Base-by-base conservation (phyloP, 2,113 vertebrate genomes). In the Callospermophilus lateralis region DNA sequence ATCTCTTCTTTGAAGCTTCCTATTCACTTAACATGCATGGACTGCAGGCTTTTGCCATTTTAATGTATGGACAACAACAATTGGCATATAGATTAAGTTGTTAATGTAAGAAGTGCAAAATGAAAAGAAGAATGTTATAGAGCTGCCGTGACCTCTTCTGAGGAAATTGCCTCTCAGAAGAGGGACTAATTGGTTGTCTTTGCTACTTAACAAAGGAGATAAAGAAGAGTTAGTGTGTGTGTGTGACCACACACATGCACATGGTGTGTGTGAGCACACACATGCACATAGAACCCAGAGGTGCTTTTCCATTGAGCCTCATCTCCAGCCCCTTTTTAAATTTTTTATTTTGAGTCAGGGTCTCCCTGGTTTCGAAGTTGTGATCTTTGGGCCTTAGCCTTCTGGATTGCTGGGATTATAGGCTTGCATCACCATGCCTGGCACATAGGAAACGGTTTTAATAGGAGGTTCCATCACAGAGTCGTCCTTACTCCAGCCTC, bases 51-150 rank as follows among this genome's bases (percentile, higher is more conserved):
- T 19, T 72, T 79, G 12, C 30, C 51, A 3, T 37, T 45, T 58
- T 73, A 93, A 32, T 93, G 48, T 28, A 0, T 0, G 94, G 95
- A 83, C 67, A 78, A 26, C 61, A 79, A 0, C 73, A 68, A 42
- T 80, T 89, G 89, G 86, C 91, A 65, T 74, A 55, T 45, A 94
- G 94, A 93, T 63, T 28, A 87, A 97, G 42, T 30, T 2, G 26
- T 65, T 88, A 77, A 84, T 48, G 70, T 80, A 55, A 16, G 2
- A 87, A 91, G 61, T 70, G 67, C 89, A 53, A 70, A 74, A 68
- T 13, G 7, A 15, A 34, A 48, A 19, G 73, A 24, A 63, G 24
- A 70, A 37, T 48, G n/a, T 70, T 74, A 28, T 1, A 94, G 83
- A 90, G 70, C 51, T 95, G 67, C 97, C 81, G 32, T 4, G 4